Evolutionary conservation across 2,797 vertebrate genomes (phyloP).

Genomic region (Myotis daubentonii): DNA sequence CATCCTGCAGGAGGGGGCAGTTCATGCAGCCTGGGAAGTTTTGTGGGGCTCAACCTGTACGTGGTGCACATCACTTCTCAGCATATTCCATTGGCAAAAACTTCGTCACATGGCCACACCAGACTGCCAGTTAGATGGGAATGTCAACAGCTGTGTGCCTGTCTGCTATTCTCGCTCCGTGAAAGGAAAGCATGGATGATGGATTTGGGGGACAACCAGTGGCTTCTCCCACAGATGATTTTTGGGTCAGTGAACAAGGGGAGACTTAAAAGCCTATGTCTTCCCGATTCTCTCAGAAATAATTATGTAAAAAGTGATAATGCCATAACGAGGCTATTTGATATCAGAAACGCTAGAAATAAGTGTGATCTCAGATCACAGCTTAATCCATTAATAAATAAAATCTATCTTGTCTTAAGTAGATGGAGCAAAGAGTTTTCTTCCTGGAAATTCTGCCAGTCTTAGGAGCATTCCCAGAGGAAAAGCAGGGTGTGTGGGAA

Average conservation of each 20-base stretch:
- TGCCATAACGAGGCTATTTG: neutral
- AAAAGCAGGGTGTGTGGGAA: neutral
- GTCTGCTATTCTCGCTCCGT: neutral
- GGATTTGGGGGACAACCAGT: neutral
- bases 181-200: neutral
- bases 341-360: neutral
- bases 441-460: neutral
- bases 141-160: accelerated
- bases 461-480: neutral
- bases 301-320: neutral
- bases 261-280: neutral
- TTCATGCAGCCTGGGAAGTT: too few species aligned
- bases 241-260: neutral
- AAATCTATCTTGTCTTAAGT: neutral
- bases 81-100: neutral
- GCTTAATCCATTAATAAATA: neutral
- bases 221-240: neutral
- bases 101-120: neutral
- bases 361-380: neutral
- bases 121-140: neutral
- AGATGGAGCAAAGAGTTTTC: neutral
- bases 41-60: too few species aligned
- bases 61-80: neutral
- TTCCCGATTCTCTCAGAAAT: neutral
- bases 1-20: neutral